These are phyloP conservation scores for Xyrauchen texanus DNA, from an alignment of 2,113 vertebrate genomes.

Conservation along the genomic window DNA sequence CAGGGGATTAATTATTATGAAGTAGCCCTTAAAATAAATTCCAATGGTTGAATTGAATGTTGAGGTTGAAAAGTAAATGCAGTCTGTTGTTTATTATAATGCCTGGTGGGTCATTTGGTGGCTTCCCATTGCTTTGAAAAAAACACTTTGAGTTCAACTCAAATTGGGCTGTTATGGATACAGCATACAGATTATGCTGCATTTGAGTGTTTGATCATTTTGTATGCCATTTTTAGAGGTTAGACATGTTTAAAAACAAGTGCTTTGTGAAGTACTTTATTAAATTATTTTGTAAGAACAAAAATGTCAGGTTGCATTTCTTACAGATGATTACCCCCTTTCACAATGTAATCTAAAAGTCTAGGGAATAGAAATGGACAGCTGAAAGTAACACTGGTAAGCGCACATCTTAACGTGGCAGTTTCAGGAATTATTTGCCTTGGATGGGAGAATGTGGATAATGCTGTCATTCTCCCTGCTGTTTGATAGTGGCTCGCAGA, in stretches of 20 bases:
- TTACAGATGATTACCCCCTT: too few relatives aligned
- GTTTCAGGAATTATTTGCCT: not conserved
- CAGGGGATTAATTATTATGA: constrained; percentile 50
- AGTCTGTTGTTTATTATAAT: constrained; percentile 38
- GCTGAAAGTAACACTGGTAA: not conserved
- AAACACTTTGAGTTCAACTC: constrained; percentile 43
- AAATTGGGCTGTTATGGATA: constrained; percentile 20
- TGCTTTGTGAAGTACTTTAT: not conserved
- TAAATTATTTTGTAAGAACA: not conserved
- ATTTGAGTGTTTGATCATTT: constrained; percentile 15
- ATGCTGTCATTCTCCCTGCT: constrained; percentile 26
- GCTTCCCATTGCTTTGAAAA: constrained; percentile 27
- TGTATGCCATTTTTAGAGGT: not conserved
- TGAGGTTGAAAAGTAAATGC: constrained; percentile 53
- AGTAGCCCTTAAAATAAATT: constrained; percentile 29
- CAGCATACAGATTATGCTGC: not conserved
- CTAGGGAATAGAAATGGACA: not conserved
- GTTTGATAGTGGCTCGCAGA: constrained; percentile 11
- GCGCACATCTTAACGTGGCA: constrained; percentile 2
- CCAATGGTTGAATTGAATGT: constrained; percentile 30
- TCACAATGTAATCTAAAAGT: not conserved
- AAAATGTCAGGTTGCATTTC: not conserved
- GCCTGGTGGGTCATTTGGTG: constrained; percentile 45
- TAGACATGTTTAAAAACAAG: not conserved
- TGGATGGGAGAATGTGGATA: constrained; percentile 7